Evolutionary conservation across 92 coral and sea anemone species (phyloP).

Genomic region (Porites lobata): DNA sequence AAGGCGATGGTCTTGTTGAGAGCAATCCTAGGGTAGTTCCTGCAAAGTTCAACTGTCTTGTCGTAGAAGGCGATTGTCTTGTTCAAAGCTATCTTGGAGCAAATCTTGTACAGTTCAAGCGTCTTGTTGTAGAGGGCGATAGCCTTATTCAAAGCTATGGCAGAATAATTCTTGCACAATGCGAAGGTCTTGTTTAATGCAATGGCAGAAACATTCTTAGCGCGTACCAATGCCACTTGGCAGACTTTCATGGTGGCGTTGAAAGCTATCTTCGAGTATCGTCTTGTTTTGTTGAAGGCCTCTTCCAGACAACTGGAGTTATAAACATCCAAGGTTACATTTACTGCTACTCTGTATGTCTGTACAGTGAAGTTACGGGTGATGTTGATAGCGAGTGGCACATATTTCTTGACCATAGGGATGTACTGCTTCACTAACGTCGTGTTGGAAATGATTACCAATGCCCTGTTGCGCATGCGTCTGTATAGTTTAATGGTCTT

Average conservation of each 20-base stretch:
- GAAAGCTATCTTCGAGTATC: constrained; percentile 60
- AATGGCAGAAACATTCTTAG: constrained; percentile 47
- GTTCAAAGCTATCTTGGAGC: constrained; percentile 52
- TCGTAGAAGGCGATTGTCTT: constrained; percentile 63
- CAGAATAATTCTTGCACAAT: constrained; percentile 47
- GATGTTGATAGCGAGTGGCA: constrained; percentile 54
- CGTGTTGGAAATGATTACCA: constrained; percentile 53
- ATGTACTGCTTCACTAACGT: constrained; percentile 40
- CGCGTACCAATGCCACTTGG: constrained; percentile 46
- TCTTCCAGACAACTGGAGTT: constrained; percentile 68
- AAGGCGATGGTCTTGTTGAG: constrained; percentile 49
- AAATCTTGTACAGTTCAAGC: constrained; percentile 46
- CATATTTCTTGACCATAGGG: constrained; percentile 68
- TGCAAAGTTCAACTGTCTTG: constrained; percentile 48
- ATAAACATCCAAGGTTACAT: constrained; percentile 70
- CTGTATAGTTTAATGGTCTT: constrained; percentile 60
- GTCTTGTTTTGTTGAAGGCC: constrained; percentile 57
- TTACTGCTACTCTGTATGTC: constrained; percentile 52
- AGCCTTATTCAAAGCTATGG: constrained; percentile 65
- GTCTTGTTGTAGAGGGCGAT: constrained; percentile 33
- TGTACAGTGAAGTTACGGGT: constrained; percentile 72
- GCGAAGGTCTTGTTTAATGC: constrained; percentile 55
- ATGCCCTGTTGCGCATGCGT: constrained; percentile 38
- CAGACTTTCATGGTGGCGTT: constrained; percentile 64
- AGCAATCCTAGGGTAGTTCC: constrained; percentile 52